Evolutionary conservation across 2,113 vertebrate species (phyloP).

Genomic region (Xiphorhynchus elegans): DNA sequence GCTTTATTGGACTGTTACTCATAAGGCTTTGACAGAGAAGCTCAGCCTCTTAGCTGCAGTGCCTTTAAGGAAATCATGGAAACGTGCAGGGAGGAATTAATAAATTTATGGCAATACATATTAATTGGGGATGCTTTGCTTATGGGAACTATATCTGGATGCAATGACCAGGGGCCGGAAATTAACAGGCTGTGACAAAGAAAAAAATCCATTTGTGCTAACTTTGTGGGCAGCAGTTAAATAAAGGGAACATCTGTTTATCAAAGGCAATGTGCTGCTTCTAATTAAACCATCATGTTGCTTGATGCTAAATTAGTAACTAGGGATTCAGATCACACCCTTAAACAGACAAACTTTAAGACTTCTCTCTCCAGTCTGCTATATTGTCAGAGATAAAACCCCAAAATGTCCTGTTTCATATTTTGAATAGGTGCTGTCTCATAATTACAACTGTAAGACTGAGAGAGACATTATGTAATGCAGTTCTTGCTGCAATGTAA

Average conservation of each 20-base stretch:
- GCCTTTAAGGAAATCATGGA: conserved; percentile 35
- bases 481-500: conserved; percentile 45
- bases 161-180: conserved; percentile 62
- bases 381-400: conserved; percentile 23
- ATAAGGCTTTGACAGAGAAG: conserved; percentile 60
- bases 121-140: conserved; percentile 54
- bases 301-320: conserved; percentile 72
- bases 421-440: conserved; percentile 73
- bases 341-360: conserved; percentile 43
- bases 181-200: conserved; percentile 60
- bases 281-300: conserved; percentile 75
- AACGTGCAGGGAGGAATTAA: conserved; percentile 2
- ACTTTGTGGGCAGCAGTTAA: conserved; percentile 59
- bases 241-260: conserved; percentile 74
- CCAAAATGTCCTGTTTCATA: conserved; percentile 48
- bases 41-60: conserved; percentile 36
- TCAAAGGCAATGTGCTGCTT: conserved; percentile 66
- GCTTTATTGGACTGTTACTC: conserved; percentile 60
- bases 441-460: conserved; percentile 68
- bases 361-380: conserved; percentile 42
- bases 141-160: conserved; percentile 55
- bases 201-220: conserved; percentile 46
- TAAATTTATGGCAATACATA: conserved; percentile 25
- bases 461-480: conserved; percentile 72
- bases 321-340: conserved; percentile 65